These are phyloP conservation scores for Heterodera carotae DNA, from an alignment of 1,140 invertebrate species.

Conservation along the genomic window DNA sequence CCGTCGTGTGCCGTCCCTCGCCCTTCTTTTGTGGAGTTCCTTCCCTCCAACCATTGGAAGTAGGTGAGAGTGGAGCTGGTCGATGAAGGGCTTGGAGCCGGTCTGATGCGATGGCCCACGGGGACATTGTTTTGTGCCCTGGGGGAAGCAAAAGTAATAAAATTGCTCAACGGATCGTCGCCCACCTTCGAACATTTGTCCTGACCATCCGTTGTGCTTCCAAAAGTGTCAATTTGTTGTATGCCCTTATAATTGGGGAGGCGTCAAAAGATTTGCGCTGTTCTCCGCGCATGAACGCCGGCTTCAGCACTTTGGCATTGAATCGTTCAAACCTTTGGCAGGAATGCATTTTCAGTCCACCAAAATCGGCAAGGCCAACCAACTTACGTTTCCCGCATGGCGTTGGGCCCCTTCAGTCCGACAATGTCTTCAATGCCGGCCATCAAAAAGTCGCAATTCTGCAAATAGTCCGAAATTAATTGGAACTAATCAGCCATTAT, in stretches of 20 bases:
- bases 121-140: background rate
- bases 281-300: conserved; percentile 51
- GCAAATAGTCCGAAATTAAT: background rate
- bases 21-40: background rate
- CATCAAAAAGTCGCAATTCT: conserved; percentile 25
- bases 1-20: background rate
- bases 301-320: conserved; percentile 58
- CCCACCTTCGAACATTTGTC: background rate
- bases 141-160: background rate
- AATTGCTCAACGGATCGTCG: background rate
- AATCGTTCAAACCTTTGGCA: conserved; percentile 57
- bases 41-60: conserved; percentile 18
- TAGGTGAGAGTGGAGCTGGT: conserved; percentile 25
- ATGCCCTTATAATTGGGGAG: conserved; percentile 56
- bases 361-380: too few species aligned
- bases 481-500: background rate
- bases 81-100: conserved; percentile 24
- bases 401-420: conserved; percentile 41
- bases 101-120: conserved; percentile 3
- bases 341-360: background rate
- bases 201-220: conserved; percentile 51
- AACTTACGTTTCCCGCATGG: conserved; percentile 35
- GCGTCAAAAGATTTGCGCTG: conserved; percentile 48
- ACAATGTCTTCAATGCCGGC: conserved; percentile 52
- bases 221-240: conserved; percentile 55